A percentile compares a stretch with the other conserved stretches of the same genome.
Conservation (phyloP, 2,888 invertebrate genomes). For the Melangyna quadrimaculata region DNA sequence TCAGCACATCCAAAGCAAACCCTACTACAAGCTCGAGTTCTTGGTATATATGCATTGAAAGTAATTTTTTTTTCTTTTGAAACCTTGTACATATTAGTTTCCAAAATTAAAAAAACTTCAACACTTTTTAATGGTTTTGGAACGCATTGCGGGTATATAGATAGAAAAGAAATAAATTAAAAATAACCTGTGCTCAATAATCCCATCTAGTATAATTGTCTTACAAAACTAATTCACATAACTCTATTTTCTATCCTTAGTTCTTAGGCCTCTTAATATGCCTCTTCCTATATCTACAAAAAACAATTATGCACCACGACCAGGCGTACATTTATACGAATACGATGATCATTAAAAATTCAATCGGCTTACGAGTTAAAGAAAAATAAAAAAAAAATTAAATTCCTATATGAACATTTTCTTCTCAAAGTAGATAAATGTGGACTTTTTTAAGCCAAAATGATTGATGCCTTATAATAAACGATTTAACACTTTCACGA, state of each 20-base stretch:
- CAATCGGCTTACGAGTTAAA: not conserved
- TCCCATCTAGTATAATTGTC: not conserved
- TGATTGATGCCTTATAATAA: conserved; percentile 53
- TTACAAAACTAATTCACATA: not conserved
- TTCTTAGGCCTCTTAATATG: not conserved
- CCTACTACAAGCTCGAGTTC: too few species aligned
- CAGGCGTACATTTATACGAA: not conserved
- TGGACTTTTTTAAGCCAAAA: conserved; percentile 55
- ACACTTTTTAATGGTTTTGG: not conserved
- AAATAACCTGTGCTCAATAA: not conserved
- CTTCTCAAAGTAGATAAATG: not conserved
- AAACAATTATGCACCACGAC: not conserved
- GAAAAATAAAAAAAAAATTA: not conserved
- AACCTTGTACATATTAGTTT: too few species aligned
- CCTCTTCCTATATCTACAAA: not conserved
- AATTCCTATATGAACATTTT: not conserved
- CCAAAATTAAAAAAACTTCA: not conserved
- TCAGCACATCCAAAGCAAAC: too few species aligned
- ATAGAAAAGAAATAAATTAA: not conserved
- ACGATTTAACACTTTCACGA: conserved; percentile 48
- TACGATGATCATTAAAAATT: not conserved
- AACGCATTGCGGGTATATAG: too few species aligned
- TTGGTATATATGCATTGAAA: too few species aligned
- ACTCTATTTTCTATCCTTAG: not conserved
- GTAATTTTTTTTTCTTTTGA: too few species aligned